phyloP scores from a whole-genome alignment of 2,888 invertebrate species.

The Disparrhopalites patrizii region DNA sequence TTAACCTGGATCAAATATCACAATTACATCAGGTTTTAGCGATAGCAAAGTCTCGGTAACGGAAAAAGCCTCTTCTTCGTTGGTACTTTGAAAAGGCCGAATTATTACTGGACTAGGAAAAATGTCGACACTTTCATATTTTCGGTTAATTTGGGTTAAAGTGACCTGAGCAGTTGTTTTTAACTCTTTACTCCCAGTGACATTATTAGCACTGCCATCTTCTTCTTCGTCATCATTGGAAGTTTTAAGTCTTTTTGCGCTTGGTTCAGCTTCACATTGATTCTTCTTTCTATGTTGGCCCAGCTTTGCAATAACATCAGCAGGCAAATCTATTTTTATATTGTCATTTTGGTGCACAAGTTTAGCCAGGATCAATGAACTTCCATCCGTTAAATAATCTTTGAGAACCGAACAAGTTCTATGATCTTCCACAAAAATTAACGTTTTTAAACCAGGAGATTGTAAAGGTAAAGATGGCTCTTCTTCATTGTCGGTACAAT shows the following conservation, averaged over 20 bases:
- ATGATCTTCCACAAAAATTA: conserved; percentile 79
- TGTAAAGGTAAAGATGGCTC: not conserved
- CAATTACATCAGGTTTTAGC: conserved; percentile 43
- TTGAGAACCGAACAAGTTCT: conserved; percentile 62
- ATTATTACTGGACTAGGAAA: conserved; percentile 40
- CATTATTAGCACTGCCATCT: conserved; percentile 9
- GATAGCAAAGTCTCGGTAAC: conserved; percentile 39
- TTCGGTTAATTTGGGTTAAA: conserved; percentile 49
- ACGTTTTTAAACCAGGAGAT: conserved; percentile 41
- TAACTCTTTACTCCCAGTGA: conserved; percentile 17
- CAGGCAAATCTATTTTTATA: conserved; percentile 42
- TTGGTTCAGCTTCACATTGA: conserved; percentile 14
- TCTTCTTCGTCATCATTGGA: not conserved
- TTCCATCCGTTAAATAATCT: conserved; percentile 44
- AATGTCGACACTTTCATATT: conserved; percentile 47
- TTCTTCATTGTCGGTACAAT: not conserved
- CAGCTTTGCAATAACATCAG: conserved; percentile 33
- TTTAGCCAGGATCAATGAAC: conserved; percentile 39
- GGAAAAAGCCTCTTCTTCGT: conserved; percentile 40
- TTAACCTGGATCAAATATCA: conserved; percentile 47
- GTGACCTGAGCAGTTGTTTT: conserved; percentile 47
- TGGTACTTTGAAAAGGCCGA: conserved; percentile 27
- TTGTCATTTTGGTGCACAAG: conserved; percentile 39
- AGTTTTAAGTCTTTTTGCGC: not conserved
- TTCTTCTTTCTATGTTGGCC: conserved; percentile 22